Evolutionary conservation across 2,797 vertebrate genomes (phyloP).

Genomic region (Anabas testudineus): DNA sequence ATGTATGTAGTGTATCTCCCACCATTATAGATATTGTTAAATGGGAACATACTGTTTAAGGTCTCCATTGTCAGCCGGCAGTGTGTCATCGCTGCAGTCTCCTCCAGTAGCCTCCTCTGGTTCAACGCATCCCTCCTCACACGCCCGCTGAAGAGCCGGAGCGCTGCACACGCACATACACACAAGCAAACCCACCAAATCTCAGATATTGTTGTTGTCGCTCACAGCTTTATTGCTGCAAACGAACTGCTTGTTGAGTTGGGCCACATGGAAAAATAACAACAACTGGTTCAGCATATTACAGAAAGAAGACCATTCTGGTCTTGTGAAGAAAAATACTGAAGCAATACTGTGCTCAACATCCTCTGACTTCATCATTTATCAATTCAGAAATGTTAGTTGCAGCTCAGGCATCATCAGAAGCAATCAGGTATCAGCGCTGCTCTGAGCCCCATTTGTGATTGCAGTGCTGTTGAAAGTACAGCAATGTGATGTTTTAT

Average conservation of each 20-base stretch:
- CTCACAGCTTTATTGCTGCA: constrained; percentile 22
- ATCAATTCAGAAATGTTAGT: constrained; percentile 58
- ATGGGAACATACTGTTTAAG: constrained; percentile 75
- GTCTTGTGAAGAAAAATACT: constrained; percentile 33
- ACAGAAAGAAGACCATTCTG: constrained; percentile 31
- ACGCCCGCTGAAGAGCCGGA: constrained; percentile 53
- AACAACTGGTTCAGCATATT: constrained; percentile 1
- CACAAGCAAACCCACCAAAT: constrained; percentile 22
- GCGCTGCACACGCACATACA: constrained; percentile 60
- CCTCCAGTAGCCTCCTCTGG: constrained; percentile 70
- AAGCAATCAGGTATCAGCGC: constrained; percentile 61
- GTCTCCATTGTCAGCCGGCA: constrained; percentile 72
- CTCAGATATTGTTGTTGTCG: constrained; percentile 35
- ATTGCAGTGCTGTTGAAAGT: constrained; percentile 54
- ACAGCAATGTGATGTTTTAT: constrained; percentile 63
- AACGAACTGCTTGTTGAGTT: constrained; percentile 37
- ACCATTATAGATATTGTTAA: background rate
- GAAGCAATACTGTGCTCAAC: constrained; percentile 40
- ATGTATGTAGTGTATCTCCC: background rate
- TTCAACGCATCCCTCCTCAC: constrained; percentile 76
- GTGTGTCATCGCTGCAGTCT: constrained; percentile 73
- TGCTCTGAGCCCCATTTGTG: constrained; percentile 71
- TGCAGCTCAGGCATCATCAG: constrained; percentile 63
- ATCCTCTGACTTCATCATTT: constrained; percentile 53
- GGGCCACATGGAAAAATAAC: constrained; percentile 20